Evolutionary conservation across 2,888 invertebrate genomes (phyloP), one percentile per base, ranked within the genome.

Genomic region (Polyploca ridens): DNA sequence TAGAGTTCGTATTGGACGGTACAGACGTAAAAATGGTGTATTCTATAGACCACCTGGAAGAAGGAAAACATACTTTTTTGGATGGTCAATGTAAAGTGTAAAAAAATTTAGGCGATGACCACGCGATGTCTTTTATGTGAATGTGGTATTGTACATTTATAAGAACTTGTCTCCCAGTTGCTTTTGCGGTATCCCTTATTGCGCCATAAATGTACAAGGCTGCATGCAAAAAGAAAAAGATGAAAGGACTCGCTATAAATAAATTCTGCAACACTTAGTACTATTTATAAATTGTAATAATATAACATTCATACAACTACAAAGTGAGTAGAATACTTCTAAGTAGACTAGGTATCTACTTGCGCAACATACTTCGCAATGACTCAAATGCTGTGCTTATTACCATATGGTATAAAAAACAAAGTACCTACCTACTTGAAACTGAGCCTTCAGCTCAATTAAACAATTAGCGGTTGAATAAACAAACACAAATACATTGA

Each of bases 401-500:
- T 38, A 38, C 7, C 10, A 7, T 16, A 46, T 49, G 49, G 49
- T n/a, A 64, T 27, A 33, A 62, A 62, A 66, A 66, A 69, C 66
- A 66, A 69, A 67, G 11, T 63, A 65, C 66, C 59, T 62, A 66
- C 62, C 62, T 62, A n/a, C 59, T 66, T 58, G 64, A 62, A 64
- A 66, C 63, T 63, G 63, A 27, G 60, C 62, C 61, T 69, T 69
- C 44, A 71, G 67, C 63, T 64, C 63, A 65, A 69, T 70, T 71
- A 67, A 67, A 46, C 63, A 63, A 64, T 69, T 69, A 62, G 64
- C 71, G 61, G 69, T 65, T 64, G 63, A 66, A 66, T 67, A 67
- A 66, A 70, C 67, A 69, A 69, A 70, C 63, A 69, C 67, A 66
- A 16, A 35, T 62, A 57, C 54, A 27, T 3, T 69, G 70, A 73